Base-by-base conservation (phyloP, 1,140 invertebrate species). In the Doryteuthis pealeii region DNA sequence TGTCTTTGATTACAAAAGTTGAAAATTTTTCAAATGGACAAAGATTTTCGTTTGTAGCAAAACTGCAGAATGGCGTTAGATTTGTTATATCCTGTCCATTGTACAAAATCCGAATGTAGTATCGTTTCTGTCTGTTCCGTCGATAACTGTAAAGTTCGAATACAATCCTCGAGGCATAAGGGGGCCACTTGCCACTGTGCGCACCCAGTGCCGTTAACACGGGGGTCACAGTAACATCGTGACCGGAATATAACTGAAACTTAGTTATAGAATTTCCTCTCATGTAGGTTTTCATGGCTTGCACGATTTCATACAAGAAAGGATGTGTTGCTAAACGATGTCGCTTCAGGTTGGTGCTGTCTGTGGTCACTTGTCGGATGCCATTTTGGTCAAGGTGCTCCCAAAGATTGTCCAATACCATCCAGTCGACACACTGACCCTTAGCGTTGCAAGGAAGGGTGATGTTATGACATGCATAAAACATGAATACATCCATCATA, bases 41-140 rank as follows among this genome's bases (percentile, higher is more conserved):
- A 4, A 87, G 74, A 30, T 77, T 78, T 66, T 79, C 31, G 15
- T 62, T 31, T 22, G 58, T 72, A 45, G 40, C 78, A 32, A 45
- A 33, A 75, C 80, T 84, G 76, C 95, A 98, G 84, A 97, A 96
- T 68, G 90, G 91, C 28, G 96, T 90, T 75, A 92, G 91, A 81
- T 92, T 91, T 0, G 96, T 98, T 0, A 96, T 91, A 87, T 96
- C 95, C 75, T 91, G 91, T 0, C 96, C 96, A 84, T 97, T 96
- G 77, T 93, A 92, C 31, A 98, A 86, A 1, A 96, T 88, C 1
- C 94, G 91, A 79, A 96, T 94, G 85, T 92, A 93, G 83, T 93
- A 91, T 80, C 91, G 90, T 0, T 90, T 91, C 54, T 88, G 84
- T 62, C 82, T 85, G 32, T 40, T 65, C 75, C 35, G 31, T 12